phyloP scores from a whole-genome alignment of 2,888 invertebrate genomes.

The Eilema depressum region DNA sequence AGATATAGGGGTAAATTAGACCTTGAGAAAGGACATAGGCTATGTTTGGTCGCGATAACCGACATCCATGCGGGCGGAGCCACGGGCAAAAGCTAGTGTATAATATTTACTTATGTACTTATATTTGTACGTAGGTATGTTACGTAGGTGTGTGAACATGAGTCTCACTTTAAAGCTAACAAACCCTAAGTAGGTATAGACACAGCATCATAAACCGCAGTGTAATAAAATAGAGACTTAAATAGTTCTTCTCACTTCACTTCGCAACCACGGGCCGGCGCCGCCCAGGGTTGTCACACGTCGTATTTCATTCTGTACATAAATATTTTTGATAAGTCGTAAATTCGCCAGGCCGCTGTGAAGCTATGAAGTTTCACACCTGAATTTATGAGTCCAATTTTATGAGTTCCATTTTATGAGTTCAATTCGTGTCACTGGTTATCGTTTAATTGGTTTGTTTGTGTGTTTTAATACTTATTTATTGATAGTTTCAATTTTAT shows the following conservation, averaged over 20 bases:
- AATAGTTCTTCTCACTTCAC: constrained; percentile 62
- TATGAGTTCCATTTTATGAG: constrained; percentile 19
- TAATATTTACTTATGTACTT: no score
- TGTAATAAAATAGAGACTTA: constrained; percentile 62
- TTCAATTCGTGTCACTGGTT: constrained; percentile 11
- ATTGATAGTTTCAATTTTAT: neutral
- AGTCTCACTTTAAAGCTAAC: no score
- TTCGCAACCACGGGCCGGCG: constrained; percentile 53
- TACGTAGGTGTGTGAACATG: no score
- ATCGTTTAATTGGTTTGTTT: constrained; percentile 8
- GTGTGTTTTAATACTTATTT: neutral
- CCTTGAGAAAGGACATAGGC: no score
- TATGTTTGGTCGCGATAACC: no score
- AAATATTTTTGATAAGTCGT: constrained; percentile 43
- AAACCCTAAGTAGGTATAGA: no score
- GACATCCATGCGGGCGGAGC: no score
- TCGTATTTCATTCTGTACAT: constrained; percentile 10
- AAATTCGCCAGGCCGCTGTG: constrained; percentile 21
- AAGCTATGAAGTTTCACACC: constrained; percentile 18
- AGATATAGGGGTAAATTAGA: no score
- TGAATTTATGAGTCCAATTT: constrained; percentile 19
- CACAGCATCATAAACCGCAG: no score
- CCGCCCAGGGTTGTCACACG: constrained; percentile 54
- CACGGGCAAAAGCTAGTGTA: no score
- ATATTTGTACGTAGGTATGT: no score